Evolutionary conservation across 2,888 invertebrate species (phyloP).

Genomic region (Andricus curvator): DNA sequence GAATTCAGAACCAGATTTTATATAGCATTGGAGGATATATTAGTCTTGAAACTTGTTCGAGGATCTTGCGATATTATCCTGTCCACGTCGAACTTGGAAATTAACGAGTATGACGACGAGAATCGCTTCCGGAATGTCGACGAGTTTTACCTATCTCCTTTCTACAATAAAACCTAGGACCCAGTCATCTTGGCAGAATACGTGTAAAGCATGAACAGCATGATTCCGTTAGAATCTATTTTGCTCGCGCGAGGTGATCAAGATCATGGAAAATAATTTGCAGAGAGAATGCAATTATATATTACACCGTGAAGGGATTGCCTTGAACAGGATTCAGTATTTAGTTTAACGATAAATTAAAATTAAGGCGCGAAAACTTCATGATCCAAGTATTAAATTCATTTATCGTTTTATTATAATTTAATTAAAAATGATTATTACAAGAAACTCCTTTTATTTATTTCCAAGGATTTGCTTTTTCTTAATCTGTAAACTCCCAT

Average conservation of each 20-base stretch:
- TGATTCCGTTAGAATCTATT: conserved; percentile 38
- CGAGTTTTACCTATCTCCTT: conserved; percentile 29
- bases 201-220: conserved; percentile 25
- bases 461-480: too few species aligned
- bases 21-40: background rate
- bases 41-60: conserved; percentile 28
- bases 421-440: too few species aligned
- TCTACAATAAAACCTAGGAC: conserved; percentile 21
- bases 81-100: conserved; percentile 33
- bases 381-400: background rate
- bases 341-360: conserved; percentile 13
- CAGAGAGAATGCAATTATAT: conserved; percentile 21
- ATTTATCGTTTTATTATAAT: background rate
- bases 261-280: conserved; percentile 35
- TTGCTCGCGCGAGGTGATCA: conserved; percentile 3
- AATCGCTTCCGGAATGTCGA: conserved; percentile 35
- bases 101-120: conserved; percentile 33
- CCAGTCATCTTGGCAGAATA: conserved; percentile 13
- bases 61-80: conserved; percentile 26
- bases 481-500: too few species aligned
- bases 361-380: background rate
- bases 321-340: conserved; percentile 7
- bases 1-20: conserved; percentile 3
- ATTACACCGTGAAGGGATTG: background rate
- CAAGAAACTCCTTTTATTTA: too few species aligned